phyloP scores from a whole-genome alignment of 1,140 invertebrate species.

The Heliothis virescens region DNA sequence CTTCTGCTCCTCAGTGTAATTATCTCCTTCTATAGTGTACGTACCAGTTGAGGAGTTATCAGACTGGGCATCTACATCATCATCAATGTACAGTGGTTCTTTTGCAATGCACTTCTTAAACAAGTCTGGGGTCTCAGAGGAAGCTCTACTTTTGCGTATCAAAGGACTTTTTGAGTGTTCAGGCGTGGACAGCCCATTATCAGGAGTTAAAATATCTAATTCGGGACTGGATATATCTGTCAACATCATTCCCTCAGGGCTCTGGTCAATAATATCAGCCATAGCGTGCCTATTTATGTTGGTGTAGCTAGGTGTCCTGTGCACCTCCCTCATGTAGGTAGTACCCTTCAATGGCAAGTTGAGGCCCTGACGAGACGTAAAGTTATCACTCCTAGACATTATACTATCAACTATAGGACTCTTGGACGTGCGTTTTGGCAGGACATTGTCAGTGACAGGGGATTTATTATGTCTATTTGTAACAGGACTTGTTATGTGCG shows the following conservation, averaged over 20 bases:
- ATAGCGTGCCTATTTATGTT: slow-evolving; percentile 76
- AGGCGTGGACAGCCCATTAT: slow-evolving; percentile 81
- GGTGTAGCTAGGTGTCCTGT: slow-evolving; percentile 76
- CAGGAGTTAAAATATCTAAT: slow-evolving; percentile 87
- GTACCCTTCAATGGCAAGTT: slow-evolving; percentile 85
- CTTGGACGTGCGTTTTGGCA: slow-evolving; percentile 79
- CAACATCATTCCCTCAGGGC: slow-evolving; percentile 84
- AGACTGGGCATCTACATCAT: slow-evolving; percentile 78
- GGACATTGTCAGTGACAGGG: slow-evolving; percentile 67
- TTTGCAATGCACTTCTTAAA: slow-evolving; percentile 78
- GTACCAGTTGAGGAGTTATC: slow-evolving; percentile 91
- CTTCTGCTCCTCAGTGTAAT: slow-evolving; percentile 94
- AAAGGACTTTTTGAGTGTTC: slow-evolving; percentile 74
- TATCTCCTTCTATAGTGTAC: slow-evolving; percentile 94
- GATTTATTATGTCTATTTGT: slow-evolving; percentile 74
- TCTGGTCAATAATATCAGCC: slow-evolving; percentile 81
- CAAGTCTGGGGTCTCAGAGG: slow-evolving; percentile 78
- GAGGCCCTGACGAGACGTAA: slow-evolving; percentile 75
- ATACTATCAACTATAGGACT: slow-evolving; percentile 85
- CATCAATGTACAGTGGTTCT: slow-evolving; percentile 78
- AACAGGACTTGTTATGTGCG: slow-evolving; percentile 67
- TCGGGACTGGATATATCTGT: slow-evolving; percentile 87
- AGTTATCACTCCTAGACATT: slow-evolving; percentile 85
- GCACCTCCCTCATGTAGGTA: slow-evolving; percentile 81
- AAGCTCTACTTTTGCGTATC: slow-evolving; percentile 69